phyloP scores from a whole-genome alignment of 2,113 vertebrate species.

The Hydropotes inermis region DNA sequence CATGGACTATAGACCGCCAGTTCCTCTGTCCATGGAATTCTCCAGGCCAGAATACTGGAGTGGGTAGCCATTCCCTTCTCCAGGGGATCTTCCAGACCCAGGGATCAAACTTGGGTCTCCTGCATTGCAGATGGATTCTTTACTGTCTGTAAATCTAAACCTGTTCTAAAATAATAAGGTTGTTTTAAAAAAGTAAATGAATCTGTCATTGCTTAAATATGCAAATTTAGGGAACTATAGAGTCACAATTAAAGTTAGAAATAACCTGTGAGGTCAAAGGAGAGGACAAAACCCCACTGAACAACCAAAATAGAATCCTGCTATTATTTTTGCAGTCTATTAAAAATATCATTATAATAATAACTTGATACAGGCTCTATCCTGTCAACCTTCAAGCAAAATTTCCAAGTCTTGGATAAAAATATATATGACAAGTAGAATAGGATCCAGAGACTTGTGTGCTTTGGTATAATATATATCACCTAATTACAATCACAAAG shows the following conservation, averaged over 20 bases:
- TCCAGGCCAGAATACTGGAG: not conserved
- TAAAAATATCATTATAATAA: not conserved
- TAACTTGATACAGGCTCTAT: not conserved
- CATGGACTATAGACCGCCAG: not conserved
- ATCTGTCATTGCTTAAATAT: slow-evolving; percentile 1
- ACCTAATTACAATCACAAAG: not conserved
- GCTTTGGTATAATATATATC: not conserved
- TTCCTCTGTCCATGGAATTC: not conserved
- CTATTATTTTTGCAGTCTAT: slow-evolving; percentile 4
- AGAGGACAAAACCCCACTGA: not conserved
- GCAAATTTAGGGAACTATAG: not conserved
- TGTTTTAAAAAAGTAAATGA: not conserved
- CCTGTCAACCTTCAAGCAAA: not conserved
- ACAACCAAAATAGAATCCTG: not conserved
- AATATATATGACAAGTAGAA: not conserved
- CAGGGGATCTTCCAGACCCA: not conserved
- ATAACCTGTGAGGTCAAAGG: not conserved
- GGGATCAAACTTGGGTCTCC: not conserved
- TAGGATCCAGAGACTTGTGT: not conserved
- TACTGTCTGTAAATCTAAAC: not conserved
- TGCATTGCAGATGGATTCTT: not conserved
- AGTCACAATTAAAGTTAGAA: not conserved
- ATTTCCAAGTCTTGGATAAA: not conserved
- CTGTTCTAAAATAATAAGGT: not conserved
- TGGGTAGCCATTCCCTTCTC: not conserved